These are phyloP conservation scores for Microtus montanus DNA, from an alignment of 2,113 vertebrate species.

Conservation along the genomic window DNA sequence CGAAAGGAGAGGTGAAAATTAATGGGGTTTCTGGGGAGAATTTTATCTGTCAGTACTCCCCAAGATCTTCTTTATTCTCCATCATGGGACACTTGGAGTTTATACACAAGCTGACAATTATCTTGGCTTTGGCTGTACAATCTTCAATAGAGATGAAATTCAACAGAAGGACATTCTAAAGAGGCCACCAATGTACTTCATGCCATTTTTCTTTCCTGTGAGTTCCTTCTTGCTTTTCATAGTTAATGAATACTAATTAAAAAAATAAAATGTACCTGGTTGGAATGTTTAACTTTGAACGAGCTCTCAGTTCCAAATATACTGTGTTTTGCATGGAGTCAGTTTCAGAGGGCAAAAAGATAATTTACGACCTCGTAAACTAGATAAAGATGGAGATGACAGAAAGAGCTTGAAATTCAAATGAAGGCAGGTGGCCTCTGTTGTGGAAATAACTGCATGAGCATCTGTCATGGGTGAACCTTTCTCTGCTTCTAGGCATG, in stretches of 20 bases:
- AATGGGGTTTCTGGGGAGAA: not conserved
- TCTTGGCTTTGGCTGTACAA: not conserved
- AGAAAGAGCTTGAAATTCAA: not conserved
- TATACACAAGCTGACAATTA: not conserved
- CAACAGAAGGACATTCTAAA: not conserved
- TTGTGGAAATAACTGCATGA: not conserved
- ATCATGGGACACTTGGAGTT: not conserved
- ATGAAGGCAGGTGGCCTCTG: not conserved
- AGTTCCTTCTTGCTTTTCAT: not conserved
- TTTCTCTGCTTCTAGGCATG: not conserved
- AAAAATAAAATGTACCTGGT: not conserved
- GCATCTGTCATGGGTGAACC: not conserved
- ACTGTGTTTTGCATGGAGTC: not conserved
- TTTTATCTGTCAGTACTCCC: not conserved
- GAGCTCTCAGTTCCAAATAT: not conserved
- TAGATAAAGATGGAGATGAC: not conserved
- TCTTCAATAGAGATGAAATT: not conserved
- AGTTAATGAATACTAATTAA: not conserved
- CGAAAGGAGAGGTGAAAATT: not conserved
- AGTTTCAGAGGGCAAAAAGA: not conserved
- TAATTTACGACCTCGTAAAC: not conserved
- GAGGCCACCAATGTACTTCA: not conserved
- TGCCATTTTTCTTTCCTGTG: accelerated
- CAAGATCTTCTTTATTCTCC: not conserved
- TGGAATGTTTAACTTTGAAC: not conserved